Evolutionary conservation across 1,140 invertebrate genomes (phyloP), one percentile per base, ranked within the genome.

Genomic region (Glossosoma conforme): DNA sequence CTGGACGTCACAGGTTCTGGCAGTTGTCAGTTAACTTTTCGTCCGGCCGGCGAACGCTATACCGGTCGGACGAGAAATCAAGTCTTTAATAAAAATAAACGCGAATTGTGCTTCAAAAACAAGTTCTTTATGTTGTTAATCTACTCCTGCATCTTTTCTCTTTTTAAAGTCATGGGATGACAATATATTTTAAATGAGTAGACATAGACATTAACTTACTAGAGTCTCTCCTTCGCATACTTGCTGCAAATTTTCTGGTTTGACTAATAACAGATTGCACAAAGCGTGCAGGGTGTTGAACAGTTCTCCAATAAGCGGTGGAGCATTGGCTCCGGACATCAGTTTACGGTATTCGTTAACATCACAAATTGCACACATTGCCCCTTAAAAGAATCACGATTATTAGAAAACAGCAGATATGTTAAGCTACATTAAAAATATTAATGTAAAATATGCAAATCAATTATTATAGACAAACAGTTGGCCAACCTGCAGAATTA

Each of bases 281-380:
- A 99, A 77, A 6, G 94, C 91, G 68, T 98, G 92, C 11, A 99
- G 75, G 20, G 91, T 91, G 70, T 98, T 93, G 74, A 98, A 98
- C 15, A 97, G 72, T 32, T 86, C 84, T 15, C 82, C 86, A 10
- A 97, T 85, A 20, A 93, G 69, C 0, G 85, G 77, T 81, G 8
- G 87, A 84, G 74, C 84, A 91, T 66, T 84, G 33, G 59, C 53
- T 50, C 76, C 63, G 62, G 76, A 70, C 62, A 68, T 61, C 44
- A 71, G 62, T 43, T 67, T 92, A 21, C 93, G 77, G 67, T 90
- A 90, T 67, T 98, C 96, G 65, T 97, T 97, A 43, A 99, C 89
- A 77, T 99, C 97, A 75, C 93, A 98, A 54, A 99, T 96, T 1
- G 91, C 91, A 66, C 93, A 87, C 90, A 98, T 97, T 2, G 93